Evolutionary conservation across 2,888 invertebrate species (phyloP).

Genomic region (Bibio marci): DNA sequence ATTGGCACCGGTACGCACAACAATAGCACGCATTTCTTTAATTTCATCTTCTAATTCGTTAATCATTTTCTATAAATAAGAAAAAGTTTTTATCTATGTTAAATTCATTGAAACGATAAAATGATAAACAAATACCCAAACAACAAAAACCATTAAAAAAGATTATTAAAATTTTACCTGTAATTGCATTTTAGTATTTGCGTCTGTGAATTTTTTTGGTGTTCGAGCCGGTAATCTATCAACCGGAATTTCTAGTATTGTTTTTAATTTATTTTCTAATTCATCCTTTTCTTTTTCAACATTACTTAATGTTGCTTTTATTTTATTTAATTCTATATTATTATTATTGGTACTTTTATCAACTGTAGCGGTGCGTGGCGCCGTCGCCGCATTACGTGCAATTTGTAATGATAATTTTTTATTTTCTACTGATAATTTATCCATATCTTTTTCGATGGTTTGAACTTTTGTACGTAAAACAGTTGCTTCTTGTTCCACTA

Average conservation of each 20-base stretch:
- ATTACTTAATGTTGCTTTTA: constrained; percentile 35
- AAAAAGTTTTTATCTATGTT: too few species aligned
- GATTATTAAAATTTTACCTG: constrained; percentile 23
- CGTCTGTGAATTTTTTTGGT: constrained; percentile 56
- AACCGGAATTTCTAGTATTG: constrained; percentile 45
- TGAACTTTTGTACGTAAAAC: constrained; percentile 49
- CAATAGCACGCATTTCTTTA: constrained; percentile 30
- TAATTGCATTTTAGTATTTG: constrained; percentile 52
- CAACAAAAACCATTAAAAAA: neutral
- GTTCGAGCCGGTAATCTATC: constrained; percentile 47
- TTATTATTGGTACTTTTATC: constrained; percentile 15
- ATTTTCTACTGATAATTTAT: constrained; percentile 55
- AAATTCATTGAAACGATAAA: too few species aligned
- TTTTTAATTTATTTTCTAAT: constrained; percentile 44
- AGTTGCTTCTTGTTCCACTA: constrained; percentile 59
- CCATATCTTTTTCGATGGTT: constrained; percentile 56
- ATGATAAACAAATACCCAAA: too few species aligned
- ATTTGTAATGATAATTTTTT: constrained; percentile 42
- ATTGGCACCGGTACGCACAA: constrained; percentile 26
- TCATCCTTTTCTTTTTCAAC: constrained; percentile 47
- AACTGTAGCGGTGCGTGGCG: constrained; percentile 17
- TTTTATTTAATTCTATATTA: constrained; percentile 35
- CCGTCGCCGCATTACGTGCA: constrained; percentile 26
- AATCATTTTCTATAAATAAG: constrained; percentile 54
- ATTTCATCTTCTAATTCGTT: constrained; percentile 79